Percentiles rank a stretch among this genome's conserved stretches.
These are phyloP conservation scores for Cercocebus atys DNA, from an alignment of 2,113 vertebrate genomes.

Conservation along the genomic window DNA sequence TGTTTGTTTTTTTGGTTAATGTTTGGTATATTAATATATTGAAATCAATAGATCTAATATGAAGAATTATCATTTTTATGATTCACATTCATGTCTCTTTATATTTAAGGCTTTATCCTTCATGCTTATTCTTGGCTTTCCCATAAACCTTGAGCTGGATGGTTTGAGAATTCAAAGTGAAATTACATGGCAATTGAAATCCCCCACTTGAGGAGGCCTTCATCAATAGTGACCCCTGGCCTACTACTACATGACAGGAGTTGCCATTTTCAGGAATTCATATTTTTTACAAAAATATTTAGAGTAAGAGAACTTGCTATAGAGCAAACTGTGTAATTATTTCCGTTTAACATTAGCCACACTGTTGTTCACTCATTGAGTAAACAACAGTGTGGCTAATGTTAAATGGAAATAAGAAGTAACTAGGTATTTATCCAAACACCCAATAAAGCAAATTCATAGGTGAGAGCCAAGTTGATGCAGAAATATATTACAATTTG, in stretches of 20 bases:
- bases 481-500: background rate
- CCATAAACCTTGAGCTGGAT: background rate
- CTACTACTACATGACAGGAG: background rate
- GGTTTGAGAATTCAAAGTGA: background rate
- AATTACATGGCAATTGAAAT: background rate
- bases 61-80: background rate
- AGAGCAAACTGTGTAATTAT: background rate
- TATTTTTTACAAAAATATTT: background rate
- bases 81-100: background rate
- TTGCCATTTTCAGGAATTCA: background rate
- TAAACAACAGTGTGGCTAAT: too few species aligned
- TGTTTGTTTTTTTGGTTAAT: background rate
- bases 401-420: background rate
- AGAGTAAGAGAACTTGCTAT: background rate
- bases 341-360: background rate
- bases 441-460: background rate
- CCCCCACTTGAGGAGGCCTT: background rate
- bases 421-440: background rate
- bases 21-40: background rate
- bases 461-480: background rate
- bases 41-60: background rate
- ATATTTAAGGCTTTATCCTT: background rate
- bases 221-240: background rate
- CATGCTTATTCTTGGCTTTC: background rate
- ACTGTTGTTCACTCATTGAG: background rate